phyloP scores from a whole-genome alignment of 2,113 vertebrate species.

The Chascanopsetta lugubris region DNA sequence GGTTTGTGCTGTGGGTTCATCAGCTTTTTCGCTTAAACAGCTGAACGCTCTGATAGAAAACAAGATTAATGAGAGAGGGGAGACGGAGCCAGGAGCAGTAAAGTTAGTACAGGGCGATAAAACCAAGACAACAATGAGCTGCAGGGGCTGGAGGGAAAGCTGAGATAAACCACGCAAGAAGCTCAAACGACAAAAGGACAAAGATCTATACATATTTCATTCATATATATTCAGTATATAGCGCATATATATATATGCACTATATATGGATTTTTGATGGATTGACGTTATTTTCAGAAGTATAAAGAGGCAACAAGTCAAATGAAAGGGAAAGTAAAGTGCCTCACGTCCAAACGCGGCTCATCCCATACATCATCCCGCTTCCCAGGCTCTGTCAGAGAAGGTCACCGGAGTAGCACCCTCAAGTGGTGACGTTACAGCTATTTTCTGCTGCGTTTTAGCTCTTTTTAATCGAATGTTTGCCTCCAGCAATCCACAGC shows the following conservation, averaged over 20 bases:
- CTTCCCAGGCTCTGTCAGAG: constrained; percentile 59
- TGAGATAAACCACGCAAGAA: neutral
- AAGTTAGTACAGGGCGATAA: constrained; percentile 1
- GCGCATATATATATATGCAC: too few species aligned
- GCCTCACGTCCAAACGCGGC: constrained; percentile 15
- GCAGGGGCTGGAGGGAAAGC: too few species aligned
- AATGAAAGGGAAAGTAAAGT: constrained; percentile 33
- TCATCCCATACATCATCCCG: constrained; percentile 42
- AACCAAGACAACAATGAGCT: neutral
- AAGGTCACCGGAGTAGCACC: constrained; percentile 70
- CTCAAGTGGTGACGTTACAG: constrained; percentile 70
- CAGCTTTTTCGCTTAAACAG: constrained; percentile 4
- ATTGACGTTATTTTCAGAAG: neutral
- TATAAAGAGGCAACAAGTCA: constrained; percentile 31
- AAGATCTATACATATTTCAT: neutral
- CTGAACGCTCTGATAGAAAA: neutral
- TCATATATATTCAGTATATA: neutral
- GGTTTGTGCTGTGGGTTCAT: neutral
- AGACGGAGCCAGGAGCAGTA: neutral
- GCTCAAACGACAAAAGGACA: neutral
- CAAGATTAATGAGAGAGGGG: neutral
- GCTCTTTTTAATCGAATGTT: constrained; percentile 71
- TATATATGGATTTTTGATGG: too few species aligned
- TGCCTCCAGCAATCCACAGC: constrained; percentile 78
- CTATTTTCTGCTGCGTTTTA: constrained; percentile 68